Base-by-base conservation (phyloP, 2,888 invertebrate species). In the Acleris sparsana region DNA sequence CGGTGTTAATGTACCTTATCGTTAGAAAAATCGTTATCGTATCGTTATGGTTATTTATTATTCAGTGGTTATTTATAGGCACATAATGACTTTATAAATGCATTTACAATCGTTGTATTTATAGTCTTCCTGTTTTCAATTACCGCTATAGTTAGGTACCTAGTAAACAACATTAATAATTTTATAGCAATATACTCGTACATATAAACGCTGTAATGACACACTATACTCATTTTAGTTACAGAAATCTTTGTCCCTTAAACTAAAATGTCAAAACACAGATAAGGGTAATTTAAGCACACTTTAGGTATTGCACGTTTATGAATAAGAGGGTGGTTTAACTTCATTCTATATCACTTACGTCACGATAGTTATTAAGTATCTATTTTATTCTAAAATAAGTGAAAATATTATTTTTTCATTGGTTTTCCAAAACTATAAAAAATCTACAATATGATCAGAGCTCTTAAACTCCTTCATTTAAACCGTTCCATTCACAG, bases 401-500 rank as follows among this genome's bases (percentile, higher is more conserved):
- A 33, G 3, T 9, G 2, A 33, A 33, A 7, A 6, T 5, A 22
- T 22, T 3, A 22, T 3, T 22, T 22, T 0, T 22, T 3, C 2
- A 22, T 3, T 5, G 1, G 5, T 1, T n/a, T n/a, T n/a, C n/a
- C n/a, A n/a, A n/a, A n/a, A 44, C n/a, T 16, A 0, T 13, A 25
- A 46, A 6, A 5, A n/a, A n/a, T 5, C 44, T 44, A 6, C 33
- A 13, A 39, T n/a, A 39, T 13, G 2, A 5, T 16, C 6, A 46
- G 17, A 18, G 4, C 3, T 39, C 13, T 39, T 39, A 39, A 11
- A 13, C 22, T 11, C 61, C 33, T 48, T 48, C 55, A 62, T 62
- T 62, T 39, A 62, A 53, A 55, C 55, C 22, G 48, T 48, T 55
- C 48, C 48, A 16, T 44, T n/a, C 44, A 46, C 46, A 46, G n/a